Base-by-base conservation (phyloP, 2,797 vertebrate species). In the Muraenolepis orangiensis region DNA sequence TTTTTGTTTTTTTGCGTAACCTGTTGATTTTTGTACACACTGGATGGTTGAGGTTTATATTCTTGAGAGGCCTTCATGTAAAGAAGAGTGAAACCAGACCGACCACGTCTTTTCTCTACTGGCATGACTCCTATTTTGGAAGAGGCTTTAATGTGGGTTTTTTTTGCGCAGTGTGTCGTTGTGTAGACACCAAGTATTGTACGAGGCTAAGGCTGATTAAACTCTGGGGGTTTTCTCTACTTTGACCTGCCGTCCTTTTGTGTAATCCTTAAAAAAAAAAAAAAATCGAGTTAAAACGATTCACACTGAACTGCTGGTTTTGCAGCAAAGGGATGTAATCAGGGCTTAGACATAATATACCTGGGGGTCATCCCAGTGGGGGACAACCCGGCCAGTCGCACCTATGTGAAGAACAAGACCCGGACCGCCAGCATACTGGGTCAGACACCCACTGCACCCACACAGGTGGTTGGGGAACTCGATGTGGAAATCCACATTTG, bases 361-460 rank as follows among this genome's bases (percentile, higher is more conserved):
- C 93, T 98, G 28, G 95, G 94, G 77, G 96, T 97, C 46, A 81
- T 98, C 29, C 83, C 97, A 70, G 96, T 98, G n/a, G 96, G 97
- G 20, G 94, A 96, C 64, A 92, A 96, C 79, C 94, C 95, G 7
- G 96, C 96, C 76, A 98, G 97, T 82, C 95, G 92, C 20, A 94
- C 93, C 14, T 98, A 98, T 3, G 96, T 97, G 61, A 94, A 88
- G 85, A 97, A 96, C 89, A 98, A 98, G 93, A 95, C 95, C 73
- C 94, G 91, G 78, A 94, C 95, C 29, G 96, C 97, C 72, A 92
- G 91, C 30, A 85, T 94, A 75, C 91, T 97, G 81, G 97, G 96
- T 98, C 86, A 89, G 89, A 38, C 16, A 32, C n/a, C n/a, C n/a
- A n/a, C 46, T 28, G 40, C 66, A 26, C 34, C 51, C 6, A 57